phyloP scores from a whole-genome alignment of 2,797 vertebrate species.

The Geotrypetes seraphini region DNA sequence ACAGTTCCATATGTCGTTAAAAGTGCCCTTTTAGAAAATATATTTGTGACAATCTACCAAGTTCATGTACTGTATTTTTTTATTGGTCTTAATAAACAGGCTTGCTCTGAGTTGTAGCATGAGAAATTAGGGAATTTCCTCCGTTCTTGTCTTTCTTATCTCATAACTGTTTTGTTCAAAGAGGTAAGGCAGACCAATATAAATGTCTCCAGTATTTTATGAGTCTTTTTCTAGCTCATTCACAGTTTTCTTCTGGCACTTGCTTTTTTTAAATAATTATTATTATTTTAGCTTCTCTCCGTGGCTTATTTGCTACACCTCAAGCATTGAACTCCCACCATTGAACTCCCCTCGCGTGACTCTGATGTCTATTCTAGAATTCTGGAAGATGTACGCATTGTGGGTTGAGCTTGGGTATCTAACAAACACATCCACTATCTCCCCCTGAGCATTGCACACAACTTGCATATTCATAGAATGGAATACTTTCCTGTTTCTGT shows the following conservation, averaged over 20 bases:
- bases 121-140: conserved; percentile 65
- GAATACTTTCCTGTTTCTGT: too few relatives aligned
- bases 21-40: conserved; percentile 36
- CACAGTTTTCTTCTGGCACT: conserved; percentile 45
- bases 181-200: conserved; percentile 49
- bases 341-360: too few relatives aligned
- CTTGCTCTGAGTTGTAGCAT: conserved; percentile 42
- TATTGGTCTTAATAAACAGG: conserved; percentile 65
- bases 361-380: too few relatives aligned
- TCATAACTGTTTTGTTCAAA: conserved; percentile 67
- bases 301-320: conserved; percentile 30
- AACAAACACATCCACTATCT: too few relatives aligned
- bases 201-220: conserved; percentile 53
- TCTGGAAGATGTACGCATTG: too few relatives aligned
- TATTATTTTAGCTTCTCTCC: conserved; percentile 34
- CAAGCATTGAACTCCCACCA: too few relatives aligned
- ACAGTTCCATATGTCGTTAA: conserved; percentile 28
- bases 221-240: conserved; percentile 54
- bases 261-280: too few relatives aligned
- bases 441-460: too few relatives aligned
- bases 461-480: too few relatives aligned
- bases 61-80: conserved; percentile 64
- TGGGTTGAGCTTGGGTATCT: too few relatives aligned
- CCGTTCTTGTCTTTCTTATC: conserved; percentile 56
- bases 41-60: conserved; percentile 50